These are phyloP conservation scores for Oenanthe melanoleuca DNA, from an alignment of 2,113 vertebrate species.

Conservation along the genomic window DNA sequence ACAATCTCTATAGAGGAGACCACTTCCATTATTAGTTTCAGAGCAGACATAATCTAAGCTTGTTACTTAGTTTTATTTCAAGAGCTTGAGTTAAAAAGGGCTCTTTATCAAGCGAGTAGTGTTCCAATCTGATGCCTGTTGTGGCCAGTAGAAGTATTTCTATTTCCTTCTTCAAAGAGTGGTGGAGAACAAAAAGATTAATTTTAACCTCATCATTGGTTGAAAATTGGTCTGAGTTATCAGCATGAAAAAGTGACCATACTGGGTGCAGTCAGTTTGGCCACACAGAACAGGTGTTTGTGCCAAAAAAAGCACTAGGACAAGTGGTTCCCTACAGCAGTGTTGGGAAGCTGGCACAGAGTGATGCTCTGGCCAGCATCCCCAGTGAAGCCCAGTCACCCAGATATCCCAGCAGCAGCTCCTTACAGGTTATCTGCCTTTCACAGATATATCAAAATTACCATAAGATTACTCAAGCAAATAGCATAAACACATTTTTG, in stretches of 20 bases:
- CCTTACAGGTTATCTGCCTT: background rate
- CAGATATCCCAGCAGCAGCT: background rate
- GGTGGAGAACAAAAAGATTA: background rate
- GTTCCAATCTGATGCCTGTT: background rate
- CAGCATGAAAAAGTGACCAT: background rate
- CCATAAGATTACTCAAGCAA: background rate
- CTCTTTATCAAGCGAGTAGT: background rate
- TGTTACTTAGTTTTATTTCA: background rate
- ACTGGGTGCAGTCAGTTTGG: background rate
- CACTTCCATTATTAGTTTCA: background rate
- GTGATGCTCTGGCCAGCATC: background rate
- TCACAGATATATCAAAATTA: background rate
- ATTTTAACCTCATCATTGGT: background rate
- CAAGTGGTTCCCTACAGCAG: background rate
- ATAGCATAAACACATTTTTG: background rate
- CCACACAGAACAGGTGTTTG: slow-evolving; percentile 11
- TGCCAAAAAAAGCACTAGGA: slow-evolving; percentile 42
- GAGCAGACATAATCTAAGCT: background rate
- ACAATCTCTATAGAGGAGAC: background rate
- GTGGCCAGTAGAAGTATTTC: background rate
- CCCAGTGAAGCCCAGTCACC: background rate
- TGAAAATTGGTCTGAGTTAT: background rate
- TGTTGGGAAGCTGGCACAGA: background rate
- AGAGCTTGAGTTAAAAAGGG: background rate
- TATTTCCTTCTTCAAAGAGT: background rate